Percentiles rank a stretch among this genome's conserved stretches.
Evolutionary conservation across 2,797 vertebrate species (phyloP).

Genomic region (Pristis pectinata): DNA sequence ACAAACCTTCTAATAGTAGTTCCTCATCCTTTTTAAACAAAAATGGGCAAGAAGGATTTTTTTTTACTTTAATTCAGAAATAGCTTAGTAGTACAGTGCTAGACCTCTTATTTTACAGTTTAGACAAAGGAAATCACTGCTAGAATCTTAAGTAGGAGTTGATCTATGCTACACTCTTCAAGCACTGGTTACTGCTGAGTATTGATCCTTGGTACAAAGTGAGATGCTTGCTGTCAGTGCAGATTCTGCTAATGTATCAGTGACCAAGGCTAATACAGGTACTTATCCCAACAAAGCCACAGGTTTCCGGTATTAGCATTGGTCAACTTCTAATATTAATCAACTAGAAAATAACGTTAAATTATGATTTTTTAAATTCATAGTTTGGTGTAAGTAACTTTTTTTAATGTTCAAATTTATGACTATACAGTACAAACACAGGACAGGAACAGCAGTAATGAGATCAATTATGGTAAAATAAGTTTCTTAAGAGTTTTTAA

Average conservation of each 20-base stretch:
- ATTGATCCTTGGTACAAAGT: constrained; percentile 36
- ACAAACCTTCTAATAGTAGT: constrained; percentile 38
- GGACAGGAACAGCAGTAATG: constrained; percentile 28
- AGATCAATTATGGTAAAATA: constrained; percentile 12
- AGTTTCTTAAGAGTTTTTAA: constrained; percentile 28
- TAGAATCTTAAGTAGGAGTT: constrained; percentile 38
- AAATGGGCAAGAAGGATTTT: constrained; percentile 36
- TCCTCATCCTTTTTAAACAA: constrained; percentile 38
- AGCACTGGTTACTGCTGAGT: constrained; percentile 17
- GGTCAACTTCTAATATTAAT: constrained; percentile 36
- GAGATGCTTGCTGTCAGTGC: constrained; percentile 15
- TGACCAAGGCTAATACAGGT: constrained; percentile 21
- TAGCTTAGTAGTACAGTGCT: constrained; percentile 36
- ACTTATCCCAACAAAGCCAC: neutral
- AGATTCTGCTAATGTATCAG: constrained; percentile 28
- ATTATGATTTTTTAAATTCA: constrained; percentile 38
- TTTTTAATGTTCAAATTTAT: constrained; percentile 27
- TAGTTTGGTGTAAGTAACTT: constrained; percentile 35
- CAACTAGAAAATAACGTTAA: constrained; percentile 25
- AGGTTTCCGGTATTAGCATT: constrained; percentile 20
- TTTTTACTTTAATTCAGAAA: constrained; percentile 36
- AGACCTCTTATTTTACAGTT: constrained; percentile 38
- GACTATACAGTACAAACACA: constrained; percentile 32
- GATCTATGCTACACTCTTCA: constrained; percentile 10
- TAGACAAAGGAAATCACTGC: constrained; percentile 36